Percentiles rank a stretch among this genome's conserved stretches.
These are phyloP conservation scores for Odontocolon sp. DNA, from an alignment of 2,888 invertebrate species.

Conservation along the genomic window DNA sequence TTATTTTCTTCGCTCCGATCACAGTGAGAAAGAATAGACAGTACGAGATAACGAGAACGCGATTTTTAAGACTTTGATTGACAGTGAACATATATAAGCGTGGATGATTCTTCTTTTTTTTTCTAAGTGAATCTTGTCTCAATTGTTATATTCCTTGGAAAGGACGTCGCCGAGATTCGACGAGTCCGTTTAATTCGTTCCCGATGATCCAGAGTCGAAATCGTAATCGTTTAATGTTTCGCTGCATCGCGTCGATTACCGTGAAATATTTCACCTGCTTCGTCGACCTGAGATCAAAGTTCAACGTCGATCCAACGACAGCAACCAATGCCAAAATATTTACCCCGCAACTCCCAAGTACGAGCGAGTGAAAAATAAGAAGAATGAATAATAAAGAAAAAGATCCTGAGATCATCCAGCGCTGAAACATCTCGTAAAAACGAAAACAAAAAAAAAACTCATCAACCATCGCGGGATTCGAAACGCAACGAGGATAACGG, in stretches of 20 bases:
- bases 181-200: constrained; percentile 10
- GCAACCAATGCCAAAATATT: constrained; percentile 34
- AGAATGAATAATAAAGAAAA: too few relatives aligned
- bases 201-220: not conserved
- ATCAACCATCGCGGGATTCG: constrained; percentile 13
- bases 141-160: constrained; percentile 37
- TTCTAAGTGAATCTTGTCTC: not conserved
- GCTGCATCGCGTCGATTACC: not conserved
- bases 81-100: constrained; percentile 19
- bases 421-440: constrained; percentile 23
- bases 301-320: constrained; percentile 21
- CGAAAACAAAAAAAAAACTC: too few relatives aligned
- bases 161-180: constrained; percentile 36
- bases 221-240: not conserved
- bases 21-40: not conserved
- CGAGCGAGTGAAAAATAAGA: constrained; percentile 7
- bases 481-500: not conserved
- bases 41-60: not conserved
- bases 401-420: constrained; percentile 24
- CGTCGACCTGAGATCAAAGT: constrained; percentile 17
- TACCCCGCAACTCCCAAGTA: not conserved
- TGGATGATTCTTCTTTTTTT: not conserved
- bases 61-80: constrained; percentile 9
- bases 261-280: constrained; percentile 14
- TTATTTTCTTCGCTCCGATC: constrained; percentile 1